Evolutionary conservation across 2,113 vertebrate genomes (phyloP).

Genomic region (Stictonetta naevosa): DNA sequence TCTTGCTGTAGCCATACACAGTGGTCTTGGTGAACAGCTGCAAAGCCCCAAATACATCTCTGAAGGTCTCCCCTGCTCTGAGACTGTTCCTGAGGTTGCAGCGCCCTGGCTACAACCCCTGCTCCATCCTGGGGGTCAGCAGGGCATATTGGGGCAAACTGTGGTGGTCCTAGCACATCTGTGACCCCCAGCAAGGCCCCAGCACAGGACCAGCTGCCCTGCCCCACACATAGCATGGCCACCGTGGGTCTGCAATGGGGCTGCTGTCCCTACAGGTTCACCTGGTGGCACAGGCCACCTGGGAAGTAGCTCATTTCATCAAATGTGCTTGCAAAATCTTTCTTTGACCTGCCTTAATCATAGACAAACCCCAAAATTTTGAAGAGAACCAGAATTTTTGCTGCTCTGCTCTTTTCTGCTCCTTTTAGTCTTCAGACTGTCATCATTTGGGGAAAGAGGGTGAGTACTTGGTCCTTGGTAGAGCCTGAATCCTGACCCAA

Average conservation of each 20-base stretch:
- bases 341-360: neutral
- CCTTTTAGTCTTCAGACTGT: neutral
- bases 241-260: neutral
- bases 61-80: no score
- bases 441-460: neutral
- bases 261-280: neutral
- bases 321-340: neutral
- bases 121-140: neutral
- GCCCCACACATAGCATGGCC: neutral
- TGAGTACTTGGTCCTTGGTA: neutral
- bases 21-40: no score
- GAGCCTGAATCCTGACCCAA: neutral
- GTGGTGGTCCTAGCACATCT: neutral
- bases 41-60: no score
- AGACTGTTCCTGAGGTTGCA: no score
- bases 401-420: neutral
- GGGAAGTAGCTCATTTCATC: neutral
- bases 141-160: neutral
- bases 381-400: neutral
- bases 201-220: neutral
- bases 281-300: neutral
- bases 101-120: no score
- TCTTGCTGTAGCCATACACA: no score
- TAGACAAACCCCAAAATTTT: neutral
- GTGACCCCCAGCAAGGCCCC: neutral